Evolutionary conservation across 2,113 vertebrate genomes (phyloP).

Genomic region (Hippocampus abdominalis): DNA sequence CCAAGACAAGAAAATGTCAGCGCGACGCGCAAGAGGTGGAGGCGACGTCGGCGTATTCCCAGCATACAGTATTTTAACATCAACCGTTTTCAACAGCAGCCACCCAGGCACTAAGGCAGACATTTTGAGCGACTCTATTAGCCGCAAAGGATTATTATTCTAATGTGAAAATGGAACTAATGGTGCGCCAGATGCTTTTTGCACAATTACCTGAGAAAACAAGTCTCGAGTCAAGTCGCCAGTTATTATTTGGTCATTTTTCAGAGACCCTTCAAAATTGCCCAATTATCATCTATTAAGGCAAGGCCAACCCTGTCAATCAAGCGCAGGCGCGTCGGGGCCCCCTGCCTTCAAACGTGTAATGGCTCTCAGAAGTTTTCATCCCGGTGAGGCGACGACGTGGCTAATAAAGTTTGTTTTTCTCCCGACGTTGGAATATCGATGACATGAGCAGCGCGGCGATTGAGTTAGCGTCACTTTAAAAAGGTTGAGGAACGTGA

Average conservation of each 20-base stretch:
- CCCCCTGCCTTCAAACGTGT: constrained; percentile 67
- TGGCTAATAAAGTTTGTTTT: constrained; percentile 52
- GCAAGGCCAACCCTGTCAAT: constrained; percentile 95
- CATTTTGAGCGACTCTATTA: constrained; percentile 76
- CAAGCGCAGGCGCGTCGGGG: constrained; percentile 74
- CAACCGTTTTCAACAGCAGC: constrained; percentile 25
- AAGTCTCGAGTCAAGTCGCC: constrained; percentile 75
- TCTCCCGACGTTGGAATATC: constrained; percentile 10
- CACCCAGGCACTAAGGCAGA: constrained; percentile 51
- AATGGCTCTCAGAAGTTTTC: constrained; percentile 69
- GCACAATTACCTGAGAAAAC: constrained; percentile 80
- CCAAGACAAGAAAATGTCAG: constrained; percentile 3
- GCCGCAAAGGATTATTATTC: constrained; percentile 79
- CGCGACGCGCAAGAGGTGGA: constrained; percentile 2
- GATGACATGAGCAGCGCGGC: constrained; percentile 1
- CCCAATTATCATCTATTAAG: constrained; percentile 98
- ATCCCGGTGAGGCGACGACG: constrained; percentile 42
- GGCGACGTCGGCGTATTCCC: constrained; percentile 12
- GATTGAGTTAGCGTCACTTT: neutral
- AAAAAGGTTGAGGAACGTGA: constrained; percentile 6
- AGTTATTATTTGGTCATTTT: constrained; percentile 80
- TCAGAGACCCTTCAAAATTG: constrained; percentile 84
- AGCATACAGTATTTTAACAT: constrained; percentile 55
- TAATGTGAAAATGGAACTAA: constrained; percentile 82
- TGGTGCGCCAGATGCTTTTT: constrained; percentile 75